Conservation (phyloP, 37 sponge, comb jelly and placozoan genomes). For the Sycon ciliatum region DNA sequence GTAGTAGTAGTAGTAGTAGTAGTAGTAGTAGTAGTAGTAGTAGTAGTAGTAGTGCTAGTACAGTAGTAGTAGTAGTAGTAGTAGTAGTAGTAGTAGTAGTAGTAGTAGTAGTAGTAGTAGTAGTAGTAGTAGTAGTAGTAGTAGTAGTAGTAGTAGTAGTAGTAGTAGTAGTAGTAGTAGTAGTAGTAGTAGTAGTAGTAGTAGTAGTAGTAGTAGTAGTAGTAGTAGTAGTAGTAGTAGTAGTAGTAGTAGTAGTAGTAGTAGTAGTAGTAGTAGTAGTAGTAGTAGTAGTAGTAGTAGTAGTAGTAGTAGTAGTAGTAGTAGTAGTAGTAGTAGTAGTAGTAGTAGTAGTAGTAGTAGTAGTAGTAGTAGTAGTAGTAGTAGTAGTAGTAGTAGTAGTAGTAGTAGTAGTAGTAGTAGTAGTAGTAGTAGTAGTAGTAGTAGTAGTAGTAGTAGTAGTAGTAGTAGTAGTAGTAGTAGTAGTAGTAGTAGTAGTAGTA, state of each 20-base stretch:
- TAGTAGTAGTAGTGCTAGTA: too few relatives aligned
- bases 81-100: too few relatives aligned
- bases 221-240: not conserved
- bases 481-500: slow-evolving; percentile 6
- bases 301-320: slow-evolving; percentile 2
- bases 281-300: slow-evolving; percentile 8
- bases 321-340: not conserved
- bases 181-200: not conserved
- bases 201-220: not conserved
- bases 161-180: not conserved
- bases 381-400: not conserved
- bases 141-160: too few relatives aligned
- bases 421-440: slow-evolving; percentile 6
- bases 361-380: not conserved
- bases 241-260: not conserved
- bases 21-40: too few relatives aligned
- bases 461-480: slow-evolving; percentile 8
- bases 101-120: too few relatives aligned
- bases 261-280: not conserved
- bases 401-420: not conserved
- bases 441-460: slow-evolving; percentile 8
- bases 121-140: too few relatives aligned
- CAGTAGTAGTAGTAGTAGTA: too few relatives aligned
- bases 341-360: not conserved
- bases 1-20: too few relatives aligned